phyloP scores from a whole-genome alignment of 2,797 vertebrate species.

The Myotis myotis region DNA sequence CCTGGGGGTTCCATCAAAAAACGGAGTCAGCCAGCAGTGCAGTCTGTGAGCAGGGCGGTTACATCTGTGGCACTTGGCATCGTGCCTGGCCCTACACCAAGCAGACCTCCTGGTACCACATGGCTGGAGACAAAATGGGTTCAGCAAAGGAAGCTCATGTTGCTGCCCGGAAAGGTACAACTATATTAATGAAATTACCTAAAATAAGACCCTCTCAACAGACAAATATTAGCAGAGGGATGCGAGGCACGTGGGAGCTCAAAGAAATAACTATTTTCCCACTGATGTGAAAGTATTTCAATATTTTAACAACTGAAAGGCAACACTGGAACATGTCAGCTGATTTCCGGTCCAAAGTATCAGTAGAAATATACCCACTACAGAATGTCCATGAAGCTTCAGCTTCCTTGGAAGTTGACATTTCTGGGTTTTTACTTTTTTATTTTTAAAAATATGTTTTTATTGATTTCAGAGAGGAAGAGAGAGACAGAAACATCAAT shows the following conservation, averaged over 20 bases:
- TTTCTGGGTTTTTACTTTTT: constrained; percentile 15
- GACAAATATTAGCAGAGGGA: neutral
- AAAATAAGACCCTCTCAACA: neutral
- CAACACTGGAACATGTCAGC: neutral
- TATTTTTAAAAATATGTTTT: no score
- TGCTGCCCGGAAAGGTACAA: neutral
- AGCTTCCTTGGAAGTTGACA: constrained; percentile 19
- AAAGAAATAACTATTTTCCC: neutral
- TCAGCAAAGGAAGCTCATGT: constrained; percentile 25
- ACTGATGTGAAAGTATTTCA: neutral
- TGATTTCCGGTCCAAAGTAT: neutral
- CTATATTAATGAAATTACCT: neutral
- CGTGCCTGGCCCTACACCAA: neutral
- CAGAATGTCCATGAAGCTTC: neutral
- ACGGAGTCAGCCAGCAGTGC: constrained; percentile 56
- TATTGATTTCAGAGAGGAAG: no score
- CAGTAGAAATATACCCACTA: neutral
- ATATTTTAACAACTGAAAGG: neutral
- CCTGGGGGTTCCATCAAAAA: constrained; percentile 51
- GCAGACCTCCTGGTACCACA: neutral
- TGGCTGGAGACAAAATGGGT: neutral
- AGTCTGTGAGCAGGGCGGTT: constrained; percentile 33
- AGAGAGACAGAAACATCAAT: no score
- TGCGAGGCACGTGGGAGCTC: neutral
- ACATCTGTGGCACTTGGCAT: constrained; percentile 55